These are phyloP conservation scores for Sebastolobus alascanus DNA, from an alignment of 2,797 vertebrate genomes.

Conservation along the genomic window DNA sequence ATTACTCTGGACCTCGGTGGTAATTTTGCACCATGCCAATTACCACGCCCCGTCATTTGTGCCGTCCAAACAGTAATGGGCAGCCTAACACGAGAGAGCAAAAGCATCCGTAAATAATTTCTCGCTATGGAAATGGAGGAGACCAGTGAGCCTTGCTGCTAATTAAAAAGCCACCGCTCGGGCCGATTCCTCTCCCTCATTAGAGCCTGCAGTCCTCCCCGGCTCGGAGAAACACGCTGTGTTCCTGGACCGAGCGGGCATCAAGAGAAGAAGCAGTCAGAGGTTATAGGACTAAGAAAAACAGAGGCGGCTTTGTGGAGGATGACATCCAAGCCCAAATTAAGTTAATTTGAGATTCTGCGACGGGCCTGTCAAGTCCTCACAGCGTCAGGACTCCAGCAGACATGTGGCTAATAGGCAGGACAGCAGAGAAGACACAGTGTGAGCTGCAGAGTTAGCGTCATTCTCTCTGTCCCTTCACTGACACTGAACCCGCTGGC, in stretches of 20 bases:
- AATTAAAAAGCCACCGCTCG: conserved; percentile 74
- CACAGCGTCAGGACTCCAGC: conserved; percentile 45
- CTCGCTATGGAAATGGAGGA: conserved; percentile 40
- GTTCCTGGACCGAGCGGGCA: conserved; percentile 28
- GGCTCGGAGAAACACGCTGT: conserved; percentile 37
- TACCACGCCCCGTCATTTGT: conserved; percentile 53
- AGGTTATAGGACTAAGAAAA: conserved; percentile 49
- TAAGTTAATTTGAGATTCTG: conserved; percentile 75
- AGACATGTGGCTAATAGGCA: conserved; percentile 65
- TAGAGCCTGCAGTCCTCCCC: conserved; percentile 62
- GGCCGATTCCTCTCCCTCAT: conserved; percentile 71
- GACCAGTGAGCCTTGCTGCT: conserved; percentile 62
- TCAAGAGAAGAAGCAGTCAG: conserved; percentile 50
- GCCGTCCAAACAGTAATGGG: conserved; percentile 46
- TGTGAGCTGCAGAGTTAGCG: conserved; percentile 40
- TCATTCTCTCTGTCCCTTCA: conserved; percentile 13
- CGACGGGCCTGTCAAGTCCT: conserved; percentile 57
- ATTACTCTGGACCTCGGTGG: conserved; percentile 38
- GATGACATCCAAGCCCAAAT: conserved; percentile 73
- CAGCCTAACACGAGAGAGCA: conserved; percentile 43
- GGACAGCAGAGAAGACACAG: conserved; percentile 38
- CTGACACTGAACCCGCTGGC: conserved; percentile 27
- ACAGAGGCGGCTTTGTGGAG: conserved; percentile 52
- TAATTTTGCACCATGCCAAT: conserved; percentile 43
- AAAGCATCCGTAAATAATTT: conserved; percentile 70